These are phyloP conservation scores for Lepilemur ruficaudatus DNA, from an alignment of 2,797 vertebrate genomes.

Conservation along the genomic window DNA sequence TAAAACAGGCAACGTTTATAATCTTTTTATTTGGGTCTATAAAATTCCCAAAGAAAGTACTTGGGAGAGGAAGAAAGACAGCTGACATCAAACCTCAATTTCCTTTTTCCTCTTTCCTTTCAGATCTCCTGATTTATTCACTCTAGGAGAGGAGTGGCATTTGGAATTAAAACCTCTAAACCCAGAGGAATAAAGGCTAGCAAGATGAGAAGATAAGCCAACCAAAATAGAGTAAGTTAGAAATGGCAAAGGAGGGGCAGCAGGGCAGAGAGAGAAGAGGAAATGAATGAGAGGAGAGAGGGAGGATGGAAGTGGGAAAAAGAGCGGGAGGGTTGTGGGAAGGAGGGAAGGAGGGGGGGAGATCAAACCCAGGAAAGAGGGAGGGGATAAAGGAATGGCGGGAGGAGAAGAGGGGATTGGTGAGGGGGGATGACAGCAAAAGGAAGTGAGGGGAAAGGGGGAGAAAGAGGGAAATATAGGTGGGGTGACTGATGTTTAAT, in stretches of 20 bases:
- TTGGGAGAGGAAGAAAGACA: neutral
- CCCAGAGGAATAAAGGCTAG: neutral
- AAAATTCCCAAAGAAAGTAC: slow-evolving; percentile 3
- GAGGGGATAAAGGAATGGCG: neutral
- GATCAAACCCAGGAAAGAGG: neutral
- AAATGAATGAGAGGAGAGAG: neutral
- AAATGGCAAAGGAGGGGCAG: neutral
- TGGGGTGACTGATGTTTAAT: neutral
- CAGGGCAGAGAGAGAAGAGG: neutral
- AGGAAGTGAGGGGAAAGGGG: neutral
- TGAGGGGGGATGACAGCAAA: neutral
- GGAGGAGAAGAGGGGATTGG: neutral
- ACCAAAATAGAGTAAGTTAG: slow-evolving; percentile 37
- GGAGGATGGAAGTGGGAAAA: neutral
- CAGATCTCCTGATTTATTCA: slow-evolving; percentile 54
- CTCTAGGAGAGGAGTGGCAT: neutral
- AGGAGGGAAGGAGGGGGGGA: too few species aligned
- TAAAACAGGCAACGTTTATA: neutral
- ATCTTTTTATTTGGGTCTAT: slow-evolving; percentile 40
- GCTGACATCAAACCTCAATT: slow-evolving; percentile 45
- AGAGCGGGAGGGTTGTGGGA: too few species aligned
- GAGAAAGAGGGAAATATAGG: neutral
- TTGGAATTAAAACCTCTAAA: slow-evolving; percentile 66
- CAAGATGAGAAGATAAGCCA: slow-evolving; percentile 44
- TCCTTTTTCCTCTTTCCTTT: slow-evolving; percentile 25